Evolutionary conservation across 2,888 invertebrate species (phyloP).

Genomic region (Aphodius granarius): DNA sequence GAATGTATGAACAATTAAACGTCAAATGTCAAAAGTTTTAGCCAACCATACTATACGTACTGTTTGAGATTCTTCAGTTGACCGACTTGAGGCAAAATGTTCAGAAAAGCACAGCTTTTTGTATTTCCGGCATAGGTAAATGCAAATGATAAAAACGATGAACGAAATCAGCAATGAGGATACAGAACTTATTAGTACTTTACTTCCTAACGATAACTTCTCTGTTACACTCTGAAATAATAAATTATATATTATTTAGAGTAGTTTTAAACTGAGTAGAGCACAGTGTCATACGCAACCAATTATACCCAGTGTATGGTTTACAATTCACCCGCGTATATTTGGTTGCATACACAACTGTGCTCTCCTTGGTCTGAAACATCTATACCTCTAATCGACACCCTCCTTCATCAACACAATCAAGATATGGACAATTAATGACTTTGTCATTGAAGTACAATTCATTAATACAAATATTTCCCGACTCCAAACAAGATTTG

Average conservation of each 20-base stretch:
- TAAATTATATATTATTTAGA: no score
- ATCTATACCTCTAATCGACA: constrained; percentile 40
- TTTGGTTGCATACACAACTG: no score
- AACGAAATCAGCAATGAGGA: constrained; percentile 54
- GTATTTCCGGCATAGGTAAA: constrained; percentile 56
- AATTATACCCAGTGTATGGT: no score
- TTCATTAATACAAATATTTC: constrained; percentile 51
- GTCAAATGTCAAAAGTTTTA: background rate
- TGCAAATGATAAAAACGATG: constrained; percentile 54
- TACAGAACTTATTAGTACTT: constrained; percentile 56
- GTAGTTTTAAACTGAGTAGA: no score
- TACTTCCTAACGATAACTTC: constrained; percentile 39
- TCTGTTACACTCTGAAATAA: background rate
- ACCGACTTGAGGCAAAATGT: constrained; percentile 50
- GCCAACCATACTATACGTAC: constrained; percentile 3
- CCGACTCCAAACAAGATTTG: constrained; percentile 36
- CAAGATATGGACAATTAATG: constrained; percentile 53
- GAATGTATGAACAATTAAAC: no score
- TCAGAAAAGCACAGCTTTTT: constrained; percentile 57
- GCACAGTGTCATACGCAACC: no score
- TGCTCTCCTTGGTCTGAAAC: background rate
- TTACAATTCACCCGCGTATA: no score
- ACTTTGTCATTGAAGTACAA: constrained; percentile 54
- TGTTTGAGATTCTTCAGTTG: constrained; percentile 26
- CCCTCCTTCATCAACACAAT: constrained; percentile 54